Percentiles rank a stretch among this genome's conserved stretches.
Evolutionary conservation across 1,140 invertebrate genomes (phyloP).

Genomic region (Campoletis sonorensis): DNA sequence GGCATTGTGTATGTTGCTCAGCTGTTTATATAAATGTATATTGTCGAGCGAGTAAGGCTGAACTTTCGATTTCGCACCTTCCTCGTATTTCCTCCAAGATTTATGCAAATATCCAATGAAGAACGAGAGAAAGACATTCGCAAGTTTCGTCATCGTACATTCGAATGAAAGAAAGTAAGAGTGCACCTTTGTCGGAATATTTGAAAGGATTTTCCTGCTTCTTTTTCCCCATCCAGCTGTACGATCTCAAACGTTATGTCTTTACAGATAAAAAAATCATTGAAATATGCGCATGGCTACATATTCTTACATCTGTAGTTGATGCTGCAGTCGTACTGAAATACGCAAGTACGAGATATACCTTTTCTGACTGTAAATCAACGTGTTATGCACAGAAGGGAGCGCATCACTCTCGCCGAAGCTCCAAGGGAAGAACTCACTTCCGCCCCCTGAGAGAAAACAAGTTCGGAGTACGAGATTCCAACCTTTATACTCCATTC

Average conservation of each 20-base stretch:
- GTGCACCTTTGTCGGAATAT: too few species aligned
- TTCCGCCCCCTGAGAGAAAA: conserved; percentile 57
- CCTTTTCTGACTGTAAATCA: conserved; percentile 71
- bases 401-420: conserved; percentile 29
- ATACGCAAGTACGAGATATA: conserved; percentile 56
- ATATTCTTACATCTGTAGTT: not conserved
- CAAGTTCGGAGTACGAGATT: not conserved
- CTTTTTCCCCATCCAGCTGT: conserved; percentile 68
- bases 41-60: conserved; percentile 53
- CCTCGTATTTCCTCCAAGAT: conserved; percentile 62
- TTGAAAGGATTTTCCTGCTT: conserved; percentile 23
- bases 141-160: not conserved
- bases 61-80: conserved; percentile 71
- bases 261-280: not conserved
- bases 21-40: not conserved
- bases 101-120: conserved; percentile 66
- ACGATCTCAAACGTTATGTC: conserved; percentile 59
- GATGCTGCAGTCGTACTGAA: conserved; percentile 48
- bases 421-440: conserved; percentile 42
- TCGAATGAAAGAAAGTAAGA: not conserved
- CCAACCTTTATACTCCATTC: conserved; percentile 47
- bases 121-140: conserved; percentile 34
- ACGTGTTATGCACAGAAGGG: conserved; percentile 63
- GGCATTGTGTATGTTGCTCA: not conserved
- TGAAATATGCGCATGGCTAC: too few species aligned